A percentile compares a stretch with the other conserved stretches of the same genome.
These are phyloP conservation scores for Cettia cetti DNA, from an alignment of 2,113 vertebrate species.

Conservation along the genomic window DNA sequence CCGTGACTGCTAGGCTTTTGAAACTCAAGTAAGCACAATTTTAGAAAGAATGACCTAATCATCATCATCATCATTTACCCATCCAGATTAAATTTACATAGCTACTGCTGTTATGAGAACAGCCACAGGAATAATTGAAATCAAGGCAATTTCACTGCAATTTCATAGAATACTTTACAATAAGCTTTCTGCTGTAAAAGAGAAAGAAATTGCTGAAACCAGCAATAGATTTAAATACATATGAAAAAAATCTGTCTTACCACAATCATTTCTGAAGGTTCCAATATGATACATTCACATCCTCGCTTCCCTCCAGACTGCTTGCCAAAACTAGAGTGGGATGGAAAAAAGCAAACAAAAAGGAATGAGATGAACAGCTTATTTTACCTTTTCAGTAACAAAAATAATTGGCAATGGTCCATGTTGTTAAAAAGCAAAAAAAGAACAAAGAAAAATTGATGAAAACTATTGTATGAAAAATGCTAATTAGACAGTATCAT, in stretches of 20 bases:
- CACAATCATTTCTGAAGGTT: slow-evolving; percentile 99
- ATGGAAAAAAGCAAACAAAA: neutral
- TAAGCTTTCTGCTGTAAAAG: slow-evolving; percentile 11
- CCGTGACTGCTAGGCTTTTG: neutral
- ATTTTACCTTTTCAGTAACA: slow-evolving; percentile 29
- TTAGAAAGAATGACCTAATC: slow-evolving; percentile 54
- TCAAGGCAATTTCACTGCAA: slow-evolving; percentile 46
- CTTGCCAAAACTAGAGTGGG: slow-evolving; percentile 88
- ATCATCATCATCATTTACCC: slow-evolving; percentile 43
- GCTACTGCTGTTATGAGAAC: neutral
- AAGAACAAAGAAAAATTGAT: neutral
- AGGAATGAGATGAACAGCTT: slow-evolving; percentile 26
- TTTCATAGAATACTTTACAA: slow-evolving; percentile 44
- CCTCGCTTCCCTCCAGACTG: slow-evolving; percentile 94
- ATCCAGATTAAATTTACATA: slow-evolving; percentile 42
- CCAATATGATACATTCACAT: slow-evolving; percentile 94
- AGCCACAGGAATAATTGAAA: slow-evolving; percentile 51
- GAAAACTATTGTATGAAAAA: neutral
- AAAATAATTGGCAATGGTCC: neutral
- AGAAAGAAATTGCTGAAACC: slow-evolving; percentile 41
- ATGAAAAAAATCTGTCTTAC: slow-evolving; percentile 75
- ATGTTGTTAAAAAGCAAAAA: neutral
- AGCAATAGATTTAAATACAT: slow-evolving; percentile 39
- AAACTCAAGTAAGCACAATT: slow-evolving; percentile 39
- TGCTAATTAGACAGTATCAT: neutral